Evolutionary conservation across 2,113 vertebrate species (phyloP).

Genomic region (Xyrauchen texanus): DNA sequence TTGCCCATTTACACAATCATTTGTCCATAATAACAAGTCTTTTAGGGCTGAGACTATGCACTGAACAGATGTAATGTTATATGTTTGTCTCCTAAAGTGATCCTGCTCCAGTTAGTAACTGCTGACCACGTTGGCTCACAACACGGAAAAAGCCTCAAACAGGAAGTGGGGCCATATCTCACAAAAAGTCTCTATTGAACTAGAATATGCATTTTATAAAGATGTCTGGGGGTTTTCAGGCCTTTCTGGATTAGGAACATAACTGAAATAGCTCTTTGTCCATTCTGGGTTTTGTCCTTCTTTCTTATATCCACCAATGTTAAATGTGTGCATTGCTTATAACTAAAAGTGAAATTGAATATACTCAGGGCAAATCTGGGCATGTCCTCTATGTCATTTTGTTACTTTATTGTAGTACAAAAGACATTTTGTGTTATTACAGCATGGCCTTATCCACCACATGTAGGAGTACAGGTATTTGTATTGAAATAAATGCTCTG

Average conservation of each 20-base stretch:
- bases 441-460: neutral
- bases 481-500: too few species aligned
- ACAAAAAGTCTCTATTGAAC: slow-evolving; percentile 11
- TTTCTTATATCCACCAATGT: too few species aligned
- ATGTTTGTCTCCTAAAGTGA: neutral
- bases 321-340: neutral
- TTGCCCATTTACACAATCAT: too few species aligned
- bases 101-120: neutral
- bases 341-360: neutral
- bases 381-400: neutral
- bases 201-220: too few species aligned
- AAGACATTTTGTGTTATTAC: neutral
- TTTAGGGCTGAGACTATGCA: neutral
- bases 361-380: neutral
- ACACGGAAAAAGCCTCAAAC: slow-evolving; percentile 20
- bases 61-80: neutral
- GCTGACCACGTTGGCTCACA: slow-evolving; percentile 10
- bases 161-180: slow-evolving; percentile 29
- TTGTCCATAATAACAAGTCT: neutral
- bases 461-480: neutral
- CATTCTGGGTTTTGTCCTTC: too few species aligned
- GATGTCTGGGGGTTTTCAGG: too few species aligned
- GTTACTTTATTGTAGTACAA: neutral
- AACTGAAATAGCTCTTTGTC: too few species aligned
- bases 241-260: too few species aligned